These are phyloP conservation scores for Stenchaetothrips biformis DNA, from an alignment of 2,888 invertebrate species.

Conservation along the genomic window DNA sequence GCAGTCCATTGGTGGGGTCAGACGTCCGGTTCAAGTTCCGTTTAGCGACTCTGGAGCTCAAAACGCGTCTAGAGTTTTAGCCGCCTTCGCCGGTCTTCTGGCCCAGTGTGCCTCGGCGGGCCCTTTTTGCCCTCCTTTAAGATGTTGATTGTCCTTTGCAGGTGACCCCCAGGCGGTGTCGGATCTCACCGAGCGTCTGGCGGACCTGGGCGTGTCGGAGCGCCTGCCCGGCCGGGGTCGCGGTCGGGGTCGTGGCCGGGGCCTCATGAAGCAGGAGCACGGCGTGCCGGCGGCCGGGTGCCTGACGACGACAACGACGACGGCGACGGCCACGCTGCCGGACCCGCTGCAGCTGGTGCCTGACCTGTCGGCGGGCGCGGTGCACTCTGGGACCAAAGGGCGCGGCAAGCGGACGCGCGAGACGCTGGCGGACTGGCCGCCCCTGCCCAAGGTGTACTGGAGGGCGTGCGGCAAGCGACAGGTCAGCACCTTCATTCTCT, in stretches of 20 bases:
- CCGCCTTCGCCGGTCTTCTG: too few relatives aligned
- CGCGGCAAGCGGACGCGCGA: background rate
- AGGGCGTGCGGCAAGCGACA: background rate
- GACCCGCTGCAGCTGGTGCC: background rate
- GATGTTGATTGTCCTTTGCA: conserved; percentile 28
- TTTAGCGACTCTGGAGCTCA: too few relatives aligned
- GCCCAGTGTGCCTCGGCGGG: conserved; percentile 27
- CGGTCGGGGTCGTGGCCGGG: background rate
- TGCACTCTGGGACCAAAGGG: background rate
- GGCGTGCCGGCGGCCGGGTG: background rate
- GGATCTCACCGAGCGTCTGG: background rate
- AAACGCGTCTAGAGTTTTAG: too few relatives aligned
- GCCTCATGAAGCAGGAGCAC: background rate
- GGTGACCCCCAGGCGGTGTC: conserved; percentile 30
- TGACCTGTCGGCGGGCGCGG: background rate
- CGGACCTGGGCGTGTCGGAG: too few relatives aligned
- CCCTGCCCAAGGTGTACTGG: background rate
- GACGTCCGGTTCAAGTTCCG: too few relatives aligned
- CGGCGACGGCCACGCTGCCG: background rate
- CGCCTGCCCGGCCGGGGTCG: background rate
- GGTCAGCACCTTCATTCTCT: background rate
- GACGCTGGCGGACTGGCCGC: background rate
- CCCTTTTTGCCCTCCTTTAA: conserved; percentile 20
- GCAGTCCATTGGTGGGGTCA: too few relatives aligned
- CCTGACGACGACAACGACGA: background rate